A percentile compares a stretch with the other conserved stretches of the same genome.
Evolutionary conservation across 2,888 invertebrate species (phyloP).

Genomic region (Carterocephalus palaemon): DNA sequence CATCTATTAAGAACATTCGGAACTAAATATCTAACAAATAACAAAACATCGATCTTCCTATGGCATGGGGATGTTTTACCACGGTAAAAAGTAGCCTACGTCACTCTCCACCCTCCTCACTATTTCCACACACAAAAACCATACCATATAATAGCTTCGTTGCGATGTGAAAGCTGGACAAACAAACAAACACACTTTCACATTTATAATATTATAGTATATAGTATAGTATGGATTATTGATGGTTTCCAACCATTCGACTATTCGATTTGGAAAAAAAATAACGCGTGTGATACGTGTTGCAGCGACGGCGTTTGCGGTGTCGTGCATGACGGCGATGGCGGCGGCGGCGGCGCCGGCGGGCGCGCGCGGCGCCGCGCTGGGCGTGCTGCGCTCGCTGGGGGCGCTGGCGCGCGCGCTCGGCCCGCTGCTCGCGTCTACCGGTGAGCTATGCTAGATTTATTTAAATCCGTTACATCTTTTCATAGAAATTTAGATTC

Average conservation of each 20-base stretch:
- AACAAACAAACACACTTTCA: no score
- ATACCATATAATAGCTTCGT: no score
- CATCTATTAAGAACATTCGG: no score
- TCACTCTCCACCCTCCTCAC: no score
- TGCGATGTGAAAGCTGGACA: no score
- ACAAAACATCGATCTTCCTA: no score
- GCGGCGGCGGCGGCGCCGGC: constrained; percentile 87
- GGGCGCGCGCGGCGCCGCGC: constrained; percentile 93
- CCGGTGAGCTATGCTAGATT: constrained; percentile 75
- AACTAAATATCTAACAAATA: no score
- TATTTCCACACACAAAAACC: no score
- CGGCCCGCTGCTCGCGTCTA: constrained; percentile 93
- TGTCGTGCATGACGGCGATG: constrained; percentile 95
- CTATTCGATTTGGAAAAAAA: background rate
- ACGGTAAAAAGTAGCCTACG: no score
- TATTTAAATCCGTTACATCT: background rate
- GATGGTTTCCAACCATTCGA: background rate
- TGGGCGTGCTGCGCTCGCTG: constrained; percentile 96
- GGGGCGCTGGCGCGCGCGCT: constrained; percentile 95
- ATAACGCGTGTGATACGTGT: background rate
- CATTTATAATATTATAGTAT: no score
- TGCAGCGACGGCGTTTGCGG: constrained; percentile 92
- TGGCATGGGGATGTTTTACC: no score
- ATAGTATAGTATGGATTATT: no score
- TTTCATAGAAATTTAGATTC: background rate